Evolutionary conservation across 2,888 invertebrate genomes (phyloP).

Genomic region (Panzeria rudis): DNA sequence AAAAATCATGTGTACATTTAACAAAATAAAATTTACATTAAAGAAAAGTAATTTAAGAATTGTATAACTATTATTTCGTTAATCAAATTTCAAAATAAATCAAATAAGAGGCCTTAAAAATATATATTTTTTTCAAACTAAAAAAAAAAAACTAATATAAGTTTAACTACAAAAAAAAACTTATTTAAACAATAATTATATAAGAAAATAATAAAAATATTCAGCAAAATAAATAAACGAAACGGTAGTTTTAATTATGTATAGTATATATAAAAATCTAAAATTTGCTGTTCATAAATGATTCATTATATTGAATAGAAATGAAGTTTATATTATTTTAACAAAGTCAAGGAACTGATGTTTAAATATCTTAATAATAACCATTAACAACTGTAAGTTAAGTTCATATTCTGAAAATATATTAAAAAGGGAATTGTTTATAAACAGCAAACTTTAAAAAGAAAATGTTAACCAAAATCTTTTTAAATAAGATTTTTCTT

Average conservation of each 20-base stretch:
- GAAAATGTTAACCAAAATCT: conserved; percentile 42
- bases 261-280: background rate
- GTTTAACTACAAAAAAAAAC: conserved; percentile 22
- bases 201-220: conserved; percentile 53
- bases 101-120: conserved; percentile 64
- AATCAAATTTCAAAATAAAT: conserved; percentile 44
- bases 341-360: conserved; percentile 53
- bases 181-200: conserved; percentile 32
- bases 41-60: conserved; percentile 26
- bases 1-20: conserved; percentile 60
- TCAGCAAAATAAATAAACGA: conserved; percentile 25
- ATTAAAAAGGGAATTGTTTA: conserved; percentile 73
- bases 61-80: conserved; percentile 54
- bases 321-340: background rate
- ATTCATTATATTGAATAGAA: conserved; percentile 55
- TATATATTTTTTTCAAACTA: conserved; percentile 27
- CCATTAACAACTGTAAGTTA: conserved; percentile 17
- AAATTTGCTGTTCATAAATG: conserved; percentile 79
- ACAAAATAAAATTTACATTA: conserved; percentile 11
- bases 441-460: conserved; percentile 75
- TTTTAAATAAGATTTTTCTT: conserved; percentile 45
- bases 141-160: conserved; percentile 22
- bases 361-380: conserved; percentile 13
- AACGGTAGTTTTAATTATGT: conserved; percentile 58
- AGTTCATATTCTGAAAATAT: conserved; percentile 1